Percentiles rank a stretch among this genome's conserved stretches.
Conservation (phyloP, 2,113 vertebrate genomes). For the Pleuronectes platessa region DNA sequence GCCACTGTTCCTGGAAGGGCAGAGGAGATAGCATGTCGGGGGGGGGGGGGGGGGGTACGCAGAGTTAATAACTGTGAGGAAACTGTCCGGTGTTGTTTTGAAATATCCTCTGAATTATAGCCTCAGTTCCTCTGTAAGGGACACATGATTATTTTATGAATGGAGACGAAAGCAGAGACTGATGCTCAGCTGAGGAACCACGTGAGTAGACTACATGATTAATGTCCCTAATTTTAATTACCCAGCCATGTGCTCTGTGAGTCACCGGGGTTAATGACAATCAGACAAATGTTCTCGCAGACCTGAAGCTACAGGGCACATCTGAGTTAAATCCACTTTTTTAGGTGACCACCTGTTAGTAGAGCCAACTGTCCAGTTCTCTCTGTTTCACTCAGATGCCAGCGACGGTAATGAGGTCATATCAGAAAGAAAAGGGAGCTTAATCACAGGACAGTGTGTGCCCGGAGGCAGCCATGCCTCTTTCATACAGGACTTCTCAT, state of each 20-base stretch:
- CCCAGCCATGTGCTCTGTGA: slow-evolving; percentile 28
- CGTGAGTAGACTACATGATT: slow-evolving; percentile 37
- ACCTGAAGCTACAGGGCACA: slow-evolving; percentile 33
- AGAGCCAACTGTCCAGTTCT: slow-evolving; percentile 14
- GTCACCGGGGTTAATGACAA: slow-evolving; percentile 49
- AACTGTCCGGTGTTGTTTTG: slow-evolving; percentile 20
- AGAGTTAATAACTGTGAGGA: slow-evolving; percentile 42
- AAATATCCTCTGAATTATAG: slow-evolving; percentile 25
- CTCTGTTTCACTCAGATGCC: slow-evolving; percentile 25
- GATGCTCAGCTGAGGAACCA: slow-evolving; percentile 27
- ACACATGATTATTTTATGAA: not conserved
- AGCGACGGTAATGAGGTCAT: slow-evolving; percentile 18
- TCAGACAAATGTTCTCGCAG: slow-evolving; percentile 47
- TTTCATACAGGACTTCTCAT: slow-evolving; percentile 26
- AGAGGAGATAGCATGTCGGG: slow-evolving; percentile 18
- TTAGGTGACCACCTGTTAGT: slow-evolving; percentile 38
- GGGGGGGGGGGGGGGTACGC: slow-evolving; percentile 3
- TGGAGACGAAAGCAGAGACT: slow-evolving; percentile 2
- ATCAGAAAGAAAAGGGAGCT: slow-evolving; percentile 17
- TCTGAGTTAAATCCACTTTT: slow-evolving; percentile 24
- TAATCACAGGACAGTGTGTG: slow-evolving; percentile 28
- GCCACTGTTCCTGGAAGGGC: slow-evolving; percentile 34
- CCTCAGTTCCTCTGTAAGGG: not conserved
- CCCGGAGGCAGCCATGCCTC: not conserved
- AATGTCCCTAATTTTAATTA: slow-evolving; percentile 59